phyloP scores from a whole-genome alignment of 2,888 invertebrate genomes.

The Erebia aethiops region DNA sequence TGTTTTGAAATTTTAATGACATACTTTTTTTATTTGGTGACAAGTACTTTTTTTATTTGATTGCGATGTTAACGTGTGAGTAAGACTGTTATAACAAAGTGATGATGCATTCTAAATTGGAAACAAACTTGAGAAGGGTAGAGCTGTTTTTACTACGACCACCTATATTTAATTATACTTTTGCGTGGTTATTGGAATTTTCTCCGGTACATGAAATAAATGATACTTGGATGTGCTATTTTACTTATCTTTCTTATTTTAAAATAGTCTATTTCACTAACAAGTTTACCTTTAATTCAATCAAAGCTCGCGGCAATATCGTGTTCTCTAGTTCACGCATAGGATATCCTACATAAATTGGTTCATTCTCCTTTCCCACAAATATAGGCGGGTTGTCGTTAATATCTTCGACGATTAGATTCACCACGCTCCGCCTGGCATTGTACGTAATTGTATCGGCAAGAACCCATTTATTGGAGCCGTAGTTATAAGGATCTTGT shows the following conservation, averaged over 20 bases:
- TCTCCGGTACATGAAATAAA: neutral
- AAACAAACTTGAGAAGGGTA: no score
- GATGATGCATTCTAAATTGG: no score
- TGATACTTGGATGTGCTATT: neutral
- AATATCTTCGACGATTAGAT: conserved; percentile 79
- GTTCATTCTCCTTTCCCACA: conserved; percentile 58
- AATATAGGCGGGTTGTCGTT: conserved; percentile 81
- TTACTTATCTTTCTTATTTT: neutral
- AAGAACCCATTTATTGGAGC: conserved; percentile 67
- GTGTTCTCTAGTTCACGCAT: conserved; percentile 59
- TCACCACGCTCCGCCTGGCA: conserved; percentile 67
- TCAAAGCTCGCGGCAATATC: conserved; percentile 70
- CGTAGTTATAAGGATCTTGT: conserved; percentile 65
- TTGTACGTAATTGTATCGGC: conserved; percentile 67
- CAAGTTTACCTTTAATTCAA: conserved; percentile 66
- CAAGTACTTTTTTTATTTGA: neutral
- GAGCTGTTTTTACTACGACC: no score
- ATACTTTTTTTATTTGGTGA: neutral
- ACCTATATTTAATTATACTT: no score
- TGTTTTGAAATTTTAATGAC: neutral
- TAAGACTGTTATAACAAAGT: no score
- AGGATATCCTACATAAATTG: conserved; percentile 76
- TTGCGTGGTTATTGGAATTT: neutral
- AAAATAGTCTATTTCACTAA: no score
- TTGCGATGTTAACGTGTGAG: no score